Evolutionary conservation across 2,888 invertebrate genomes (phyloP), one percentile per base, ranked within the genome.

Genomic region (Coremacera marginata): DNA sequence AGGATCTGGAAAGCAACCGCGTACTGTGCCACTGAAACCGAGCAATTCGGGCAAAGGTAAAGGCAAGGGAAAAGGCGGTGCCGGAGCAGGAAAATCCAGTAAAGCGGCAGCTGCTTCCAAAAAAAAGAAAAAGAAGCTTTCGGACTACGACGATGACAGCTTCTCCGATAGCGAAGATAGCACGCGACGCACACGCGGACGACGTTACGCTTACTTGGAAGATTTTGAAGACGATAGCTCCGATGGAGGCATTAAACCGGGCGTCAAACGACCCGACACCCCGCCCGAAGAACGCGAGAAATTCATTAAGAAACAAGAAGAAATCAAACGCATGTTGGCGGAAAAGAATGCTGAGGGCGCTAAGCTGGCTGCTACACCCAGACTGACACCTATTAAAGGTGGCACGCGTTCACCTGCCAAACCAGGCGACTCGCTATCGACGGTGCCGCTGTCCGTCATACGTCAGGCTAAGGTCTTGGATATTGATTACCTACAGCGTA

Each of bases 61-160:
- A 22, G 83, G 83, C 16, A 85, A 85, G 44, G 70, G 95, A 93
- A 85, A 94, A 93, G 68, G 44, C 22, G 89, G 89, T 80, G 89
- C 62, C 49, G 63, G 71, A 14, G 31, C 57, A 25, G 71, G 75
- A 81, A 75, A 76, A 31, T 52, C 74, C 77, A 72, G 80, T 25
- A 34, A 70, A 65, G 49, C 65, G 31, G 77, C 78, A 68, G 77
- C 77, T 73, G 76, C 79, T 31, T 68, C 72, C 37, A 83, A 80
- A 77, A 81, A 83, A 44, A 86, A 86, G 73, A 87, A 86, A 76
- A 87, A 86, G 74, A 83, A 82, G 51, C 67, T 70, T 14, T 90
- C 90, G 57, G 90, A 90, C 11, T 95, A 95, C 84, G 93, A 94
- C 3, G 95, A 95, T 89, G 92, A 79, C 2, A 52, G 90, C 89